Evolutionary conservation across 2,888 invertebrate species (phyloP), one percentile per base, ranked within the genome.

Genomic region (Drosophila greeni): DNA sequence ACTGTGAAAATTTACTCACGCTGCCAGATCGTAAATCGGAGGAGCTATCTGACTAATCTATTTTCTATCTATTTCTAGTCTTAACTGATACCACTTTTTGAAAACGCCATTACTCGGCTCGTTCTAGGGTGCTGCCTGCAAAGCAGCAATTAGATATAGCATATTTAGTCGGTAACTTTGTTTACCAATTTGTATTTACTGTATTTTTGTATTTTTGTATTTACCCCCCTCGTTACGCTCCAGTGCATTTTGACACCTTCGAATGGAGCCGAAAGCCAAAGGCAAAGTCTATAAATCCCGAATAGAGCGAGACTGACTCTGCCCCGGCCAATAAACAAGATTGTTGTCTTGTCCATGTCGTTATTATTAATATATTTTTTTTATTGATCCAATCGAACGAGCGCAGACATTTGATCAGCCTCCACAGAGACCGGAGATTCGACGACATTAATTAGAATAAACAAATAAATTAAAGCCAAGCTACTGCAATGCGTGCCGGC

Each of bases 401-500:
- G 29, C 45, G 29, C 45, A 45, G 45, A 29, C 12, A 23, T 64
- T 67, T 67, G 60, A 57, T 56, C 60, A 57, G 18, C 55, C 36
- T 48, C 66, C 53, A n/a, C 14, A 26, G 23, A 24, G 31, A 64
- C 24, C n/a, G 42, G 57, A 57, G 51, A 20, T 55, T 16, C 42
- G 33, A 33, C 26, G 23, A 48, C 23, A 24, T 40, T 47, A 49
- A 60, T 34, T 49, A 64, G 49, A 39, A 29, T 16, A 68, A 47
- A 57, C 57, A 78, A 56, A 61, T 39, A 52, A 61, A 66, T 43
- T 34, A 51, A 67, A 48, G 40, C 34, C 54, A 73, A 76, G 80
- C 80, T 45, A 76, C 83, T 80, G 79, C 79, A 84, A 72, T 74
- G 76, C 77, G 75, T 85, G 78, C 36, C 58, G 51, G 43, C 42